Conservation (phyloP, 2,888 invertebrate genomes). For the Aspidiotus rigidus region DNA sequence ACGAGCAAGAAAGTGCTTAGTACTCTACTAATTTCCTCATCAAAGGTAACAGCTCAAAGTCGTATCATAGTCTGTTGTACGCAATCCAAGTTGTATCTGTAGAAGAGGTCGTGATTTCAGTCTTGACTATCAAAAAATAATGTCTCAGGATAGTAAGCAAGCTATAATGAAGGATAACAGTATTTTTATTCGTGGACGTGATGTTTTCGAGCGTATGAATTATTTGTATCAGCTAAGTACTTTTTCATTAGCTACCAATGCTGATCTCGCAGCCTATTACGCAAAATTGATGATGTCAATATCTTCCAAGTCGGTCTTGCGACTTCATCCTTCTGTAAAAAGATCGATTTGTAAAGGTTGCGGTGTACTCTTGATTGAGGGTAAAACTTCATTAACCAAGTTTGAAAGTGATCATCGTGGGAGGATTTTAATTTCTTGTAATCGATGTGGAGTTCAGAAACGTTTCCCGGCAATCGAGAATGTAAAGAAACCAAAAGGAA, state of each 20-base stretch:
- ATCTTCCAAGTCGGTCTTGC: slow-evolving; percentile 21
- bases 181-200: slow-evolving; percentile 16
- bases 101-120: too few species aligned
- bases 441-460: slow-evolving; percentile 20
- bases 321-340: slow-evolving; percentile 20
- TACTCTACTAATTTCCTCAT: too few species aligned
- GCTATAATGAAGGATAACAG: too few species aligned
- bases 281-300: slow-evolving; percentile 23
- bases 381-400: slow-evolving; percentile 10
- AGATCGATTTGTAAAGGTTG: slow-evolving; percentile 29
- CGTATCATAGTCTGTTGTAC: neutral
- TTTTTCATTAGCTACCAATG: slow-evolving; percentile 11
- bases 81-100: too few species aligned
- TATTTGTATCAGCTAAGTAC: slow-evolving; percentile 30
- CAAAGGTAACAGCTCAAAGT: too few species aligned
- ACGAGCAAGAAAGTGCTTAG: too few species aligned
- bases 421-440: slow-evolving; percentile 14
- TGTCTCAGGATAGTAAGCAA: too few species aligned
- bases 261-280: slow-evolving; percentile 22
- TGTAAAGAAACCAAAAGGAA: neutral
- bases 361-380: slow-evolving; percentile 6
- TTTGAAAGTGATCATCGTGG: slow-evolving; percentile 9
- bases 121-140: too few species aligned
- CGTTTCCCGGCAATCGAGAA: slow-evolving; percentile 11
- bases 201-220: slow-evolving; percentile 24